These are phyloP conservation scores for Leptobrachium leishanense DNA, from an alignment of 2,113 vertebrate species.

Conservation along the genomic window DNA sequence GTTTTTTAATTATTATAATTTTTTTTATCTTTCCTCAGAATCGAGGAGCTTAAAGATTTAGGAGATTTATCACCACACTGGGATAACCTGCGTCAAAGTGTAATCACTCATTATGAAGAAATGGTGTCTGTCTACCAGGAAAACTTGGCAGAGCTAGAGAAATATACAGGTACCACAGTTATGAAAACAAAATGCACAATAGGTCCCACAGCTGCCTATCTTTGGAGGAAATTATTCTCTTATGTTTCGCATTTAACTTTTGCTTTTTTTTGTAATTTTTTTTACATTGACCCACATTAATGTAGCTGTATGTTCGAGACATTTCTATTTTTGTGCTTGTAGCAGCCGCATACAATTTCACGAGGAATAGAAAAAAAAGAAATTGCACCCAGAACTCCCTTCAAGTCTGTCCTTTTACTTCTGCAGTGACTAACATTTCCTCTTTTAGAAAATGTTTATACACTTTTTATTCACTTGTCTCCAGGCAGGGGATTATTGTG, in stretches of 20 bases:
- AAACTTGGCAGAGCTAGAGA: slow-evolving; percentile 85
- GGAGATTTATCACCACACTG: slow-evolving; percentile 97
- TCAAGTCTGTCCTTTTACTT: too few relatives aligned
- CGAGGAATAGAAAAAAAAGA: background rate
- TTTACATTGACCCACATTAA: too few relatives aligned
- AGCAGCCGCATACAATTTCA: too few relatives aligned
- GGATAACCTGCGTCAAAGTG: slow-evolving; percentile 92
- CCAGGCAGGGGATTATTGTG: background rate
- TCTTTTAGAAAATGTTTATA: background rate
- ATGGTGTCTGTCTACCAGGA: slow-evolving; percentile 88
- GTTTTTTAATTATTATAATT: background rate
- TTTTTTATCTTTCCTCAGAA: slow-evolving; percentile 66
- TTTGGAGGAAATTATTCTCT: too few relatives aligned
- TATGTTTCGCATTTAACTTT: too few relatives aligned
- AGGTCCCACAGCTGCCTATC: too few relatives aligned
- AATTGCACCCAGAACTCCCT: background rate
- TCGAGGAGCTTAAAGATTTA: slow-evolving; percentile 89
- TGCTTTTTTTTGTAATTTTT: too few relatives aligned
- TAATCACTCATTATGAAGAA: slow-evolving; percentile 87
- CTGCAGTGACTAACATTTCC: too few relatives aligned
- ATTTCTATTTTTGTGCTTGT: too few relatives aligned
- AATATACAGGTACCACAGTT: slow-evolving; percentile 77
- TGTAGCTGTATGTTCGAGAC: too few relatives aligned
- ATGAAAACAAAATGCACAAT: too few relatives aligned
- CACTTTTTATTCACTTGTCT: slow-evolving; percentile 19